Base-by-base conservation (phyloP, 2,888 invertebrate genomes). In the Oasisia sp. region DNA sequence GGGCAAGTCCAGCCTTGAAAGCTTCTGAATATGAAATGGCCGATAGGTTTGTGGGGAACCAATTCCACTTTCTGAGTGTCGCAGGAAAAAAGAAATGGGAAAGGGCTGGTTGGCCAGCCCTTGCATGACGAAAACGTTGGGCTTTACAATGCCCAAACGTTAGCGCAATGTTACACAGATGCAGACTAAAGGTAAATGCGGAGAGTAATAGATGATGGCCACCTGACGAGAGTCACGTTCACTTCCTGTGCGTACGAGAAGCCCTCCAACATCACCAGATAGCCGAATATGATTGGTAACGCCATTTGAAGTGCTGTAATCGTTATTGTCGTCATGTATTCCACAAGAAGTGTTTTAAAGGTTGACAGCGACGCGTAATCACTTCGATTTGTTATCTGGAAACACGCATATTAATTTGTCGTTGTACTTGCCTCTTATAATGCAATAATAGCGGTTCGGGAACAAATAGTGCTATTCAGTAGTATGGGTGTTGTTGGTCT, bases 321-420 rank as follows among this genome's bases (percentile, higher is more conserved):
- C 89, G 97, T 97, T 50, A 98, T 96, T 58, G 98, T 98, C 0
- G 98, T 98, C 11, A 98, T 96, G 95, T 98, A 98, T 96, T 98
- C 98, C 44, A 97, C 96, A 14, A 98, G 95, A 32, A 97, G 96
- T 27, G 14, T 19, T 19, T 19, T 19, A 27, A 74, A 74, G 7
- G 74, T 19, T 74, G 14, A 7, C 74, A 74, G 14, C 27, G 74
- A 27, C n/a, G 74, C 74, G n/a, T 74, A 74, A 5, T 74, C 74
- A 74, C 74, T 74, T 74, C n/a, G 19, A 19, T 74, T 19, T 74
- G 74, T 27, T 19, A 74, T 74, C 74, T 74, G 74, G 74, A 74
- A 74, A 50, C 14, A 14, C 9, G 5, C 50, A 8, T 14, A 50
- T 2, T 50, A 9, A 50, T 50, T 14, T 12, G 9, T 50, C 14